phyloP scores from a whole-genome alignment of 1,140 invertebrate genomes.

The Sesamia nonagrioides region DNA sequence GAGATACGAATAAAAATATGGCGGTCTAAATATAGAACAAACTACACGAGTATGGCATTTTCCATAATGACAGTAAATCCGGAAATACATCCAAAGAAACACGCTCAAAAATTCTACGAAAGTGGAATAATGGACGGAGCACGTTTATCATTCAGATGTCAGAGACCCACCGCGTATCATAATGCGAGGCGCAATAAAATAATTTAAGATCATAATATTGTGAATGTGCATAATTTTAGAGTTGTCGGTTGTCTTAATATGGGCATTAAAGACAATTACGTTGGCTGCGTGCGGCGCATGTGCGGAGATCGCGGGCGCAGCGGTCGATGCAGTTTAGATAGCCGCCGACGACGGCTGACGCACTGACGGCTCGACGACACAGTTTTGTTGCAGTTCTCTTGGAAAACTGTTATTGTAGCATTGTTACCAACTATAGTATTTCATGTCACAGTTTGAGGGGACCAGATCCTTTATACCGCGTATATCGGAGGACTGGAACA shows the following conservation, averaged over 20 bases:
- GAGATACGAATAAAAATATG: neutral
- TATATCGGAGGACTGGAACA: no score
- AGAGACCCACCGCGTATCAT: constrained; percentile 44
- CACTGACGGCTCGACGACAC: constrained; percentile 17
- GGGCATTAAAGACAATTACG: constrained; percentile 71
- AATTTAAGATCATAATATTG: constrained; percentile 61
- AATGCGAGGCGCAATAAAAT: constrained; percentile 56
- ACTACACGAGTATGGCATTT: constrained; percentile 9
- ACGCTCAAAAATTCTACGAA: constrained; percentile 31
- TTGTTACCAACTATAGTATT: constrained; percentile 17
- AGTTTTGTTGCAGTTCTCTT: constrained; percentile 24
- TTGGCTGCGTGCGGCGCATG: constrained; percentile 53
- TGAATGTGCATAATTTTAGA: constrained; percentile 49
- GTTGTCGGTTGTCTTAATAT: constrained; percentile 64
- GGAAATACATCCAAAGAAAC: constrained; percentile 16
- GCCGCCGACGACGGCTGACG: constrained; percentile 45
- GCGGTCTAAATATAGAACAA: constrained; percentile 28
- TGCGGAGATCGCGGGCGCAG: constrained; percentile 53
- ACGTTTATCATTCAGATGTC: constrained; percentile 53
- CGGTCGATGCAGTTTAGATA: constrained; percentile 78
- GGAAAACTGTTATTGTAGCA: constrained; percentile 22
- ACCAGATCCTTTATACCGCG: no score
- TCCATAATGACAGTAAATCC: neutral
- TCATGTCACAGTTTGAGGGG: neutral
- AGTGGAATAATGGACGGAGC: constrained; percentile 15